phyloP scores from a whole-genome alignment of 2,797 vertebrate species.

The Poeciliopsis infans region DNA sequence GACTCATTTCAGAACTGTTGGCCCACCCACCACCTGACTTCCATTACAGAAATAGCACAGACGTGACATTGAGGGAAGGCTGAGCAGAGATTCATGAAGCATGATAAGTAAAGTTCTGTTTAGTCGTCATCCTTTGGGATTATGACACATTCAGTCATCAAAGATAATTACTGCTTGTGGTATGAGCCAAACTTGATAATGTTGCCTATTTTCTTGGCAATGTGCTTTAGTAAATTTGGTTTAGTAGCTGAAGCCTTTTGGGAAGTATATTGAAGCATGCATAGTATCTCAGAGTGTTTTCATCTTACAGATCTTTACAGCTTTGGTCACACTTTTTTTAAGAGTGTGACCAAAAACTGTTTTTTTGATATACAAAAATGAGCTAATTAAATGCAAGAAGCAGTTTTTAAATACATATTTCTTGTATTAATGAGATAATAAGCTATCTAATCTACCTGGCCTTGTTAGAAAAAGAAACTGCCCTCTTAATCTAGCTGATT shows the following conservation, averaged over 20 bases:
- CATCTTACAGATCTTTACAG: neutral
- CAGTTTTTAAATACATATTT: neutral
- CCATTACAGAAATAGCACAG: conserved; percentile 41
- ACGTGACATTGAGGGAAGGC: neutral
- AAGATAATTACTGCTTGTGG: conserved; percentile 26
- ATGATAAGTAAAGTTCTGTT: neutral
- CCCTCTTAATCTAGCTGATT: neutral
- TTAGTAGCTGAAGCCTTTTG: neutral
- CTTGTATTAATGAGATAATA: neutral
- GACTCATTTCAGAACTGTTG: conserved; percentile 22
- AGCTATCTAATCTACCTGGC: too few relatives aligned
- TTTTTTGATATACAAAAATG: neutral
- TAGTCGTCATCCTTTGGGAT: neutral
- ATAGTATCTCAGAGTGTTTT: neutral
- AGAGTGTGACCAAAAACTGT: neutral
- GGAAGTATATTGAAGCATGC: neutral
- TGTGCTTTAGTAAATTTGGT: conserved; percentile 3
- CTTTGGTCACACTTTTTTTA: neutral
- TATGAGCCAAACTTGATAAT: neutral
- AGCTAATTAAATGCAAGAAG: neutral
- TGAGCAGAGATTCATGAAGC: conserved; percentile 14
- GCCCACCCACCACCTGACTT: conserved; percentile 58
- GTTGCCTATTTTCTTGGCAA: neutral
- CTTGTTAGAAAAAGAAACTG: too few relatives aligned
- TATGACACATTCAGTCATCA: conserved; percentile 7